Evolutionary conservation across 2,797 vertebrate species (phyloP).

Genomic region (Ceryle rudis): DNA sequence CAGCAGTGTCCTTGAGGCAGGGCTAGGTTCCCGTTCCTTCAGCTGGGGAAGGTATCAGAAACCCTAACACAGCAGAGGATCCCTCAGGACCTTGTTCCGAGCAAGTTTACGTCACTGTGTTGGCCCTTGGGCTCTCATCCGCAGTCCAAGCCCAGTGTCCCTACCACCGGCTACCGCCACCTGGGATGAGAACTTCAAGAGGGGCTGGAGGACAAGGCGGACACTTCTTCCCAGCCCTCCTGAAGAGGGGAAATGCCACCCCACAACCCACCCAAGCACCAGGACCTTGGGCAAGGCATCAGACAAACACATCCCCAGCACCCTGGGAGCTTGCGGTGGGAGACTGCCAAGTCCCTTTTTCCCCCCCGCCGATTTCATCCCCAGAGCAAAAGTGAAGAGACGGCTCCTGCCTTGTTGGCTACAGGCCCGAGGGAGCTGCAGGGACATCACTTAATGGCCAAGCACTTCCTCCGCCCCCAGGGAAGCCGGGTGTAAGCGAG

Average conservation of each 20-base stretch:
- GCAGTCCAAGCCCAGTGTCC: fast-evolving
- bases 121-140: neutral
- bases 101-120: neutral
- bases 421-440: neutral
- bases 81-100: neutral
- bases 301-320: neutral
- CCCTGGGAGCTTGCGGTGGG: fast-evolving
- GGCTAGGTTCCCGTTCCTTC: neutral
- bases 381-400: neutral
- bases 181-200: fast-evolving
- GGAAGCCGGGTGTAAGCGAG: neutral
- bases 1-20: neutral
- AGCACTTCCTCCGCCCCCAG: neutral
- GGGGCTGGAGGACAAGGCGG: neutral
- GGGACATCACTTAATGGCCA: neutral
- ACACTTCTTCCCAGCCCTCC: neutral
- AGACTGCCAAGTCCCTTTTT: neutral
- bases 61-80: neutral
- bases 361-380: neutral
- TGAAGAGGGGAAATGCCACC: neutral
- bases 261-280: neutral
- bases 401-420: neutral
- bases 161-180: neutral
- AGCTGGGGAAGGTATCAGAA: neutral
- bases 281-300: neutral